These are phyloP conservation scores for Phainopepla nitens DNA, from an alignment of 2,113 vertebrate genomes.

Conservation along the genomic window DNA sequence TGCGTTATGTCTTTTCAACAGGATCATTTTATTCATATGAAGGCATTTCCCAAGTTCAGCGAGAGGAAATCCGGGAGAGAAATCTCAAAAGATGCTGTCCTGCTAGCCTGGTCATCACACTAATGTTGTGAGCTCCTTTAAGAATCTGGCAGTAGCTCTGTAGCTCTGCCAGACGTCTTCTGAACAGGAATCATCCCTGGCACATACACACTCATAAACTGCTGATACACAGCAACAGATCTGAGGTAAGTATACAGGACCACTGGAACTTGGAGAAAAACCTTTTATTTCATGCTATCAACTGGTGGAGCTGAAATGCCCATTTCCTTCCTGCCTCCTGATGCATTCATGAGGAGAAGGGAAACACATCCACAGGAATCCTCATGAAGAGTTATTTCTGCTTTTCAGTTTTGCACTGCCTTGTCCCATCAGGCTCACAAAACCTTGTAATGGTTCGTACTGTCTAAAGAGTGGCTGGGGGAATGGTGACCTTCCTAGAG, in stretches of 20 bases:
- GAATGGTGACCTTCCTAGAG: neutral
- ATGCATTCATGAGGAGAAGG: neutral
- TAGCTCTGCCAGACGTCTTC: neutral
- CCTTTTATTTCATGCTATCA: neutral
- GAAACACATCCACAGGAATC: neutral
- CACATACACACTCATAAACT: neutral
- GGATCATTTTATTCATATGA: neutral
- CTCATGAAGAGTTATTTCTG: neutral
- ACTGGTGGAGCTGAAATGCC: neutral
- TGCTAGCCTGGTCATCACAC: neutral
- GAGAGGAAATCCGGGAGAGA: neutral
- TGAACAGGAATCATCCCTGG: neutral
- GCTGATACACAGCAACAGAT: neutral
- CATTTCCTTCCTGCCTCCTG: neutral
- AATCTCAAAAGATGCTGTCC: neutral
- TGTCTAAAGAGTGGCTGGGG: neutral
- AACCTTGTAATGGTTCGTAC: neutral
- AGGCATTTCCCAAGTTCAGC: neutral
- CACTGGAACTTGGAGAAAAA: neutral
- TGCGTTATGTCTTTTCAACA: neutral
- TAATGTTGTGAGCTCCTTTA: neutral
- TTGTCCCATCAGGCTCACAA: neutral
- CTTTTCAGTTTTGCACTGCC: neutral
- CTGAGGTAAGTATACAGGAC: fast-evolving
- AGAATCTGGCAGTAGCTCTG: neutral